These are phyloP conservation scores for crab-eating macaque (Macaca fascicularis) DNA, from an alignment of 2,113 vertebrate species.

Conservation along the genomic window T2T-MFA8v1.1 NC_088384.1:72431501-72432000, in stretches of 20 bases:
- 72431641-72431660: background rate
- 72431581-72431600: background rate
- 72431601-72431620: background rate
- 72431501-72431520: background rate
- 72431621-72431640: background rate
- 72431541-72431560: background rate
- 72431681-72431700: background rate
- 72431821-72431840: constrained; percentile 51
- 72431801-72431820: background rate
- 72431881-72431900: constrained; percentile 21
- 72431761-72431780: constrained; percentile 48
- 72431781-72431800: constrained; percentile 47
- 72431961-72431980: background rate
- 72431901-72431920: background rate
- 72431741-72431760: background rate
- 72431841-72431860: constrained; percentile 32
- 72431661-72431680: background rate
- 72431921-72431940: constrained; percentile 11
- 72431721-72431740: background rate
- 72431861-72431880: background rate
- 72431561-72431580: background rate
- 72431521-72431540: background rate
- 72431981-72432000: constrained; percentile 41
- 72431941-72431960: background rate
- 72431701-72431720: background rate